Conservation (phyloP, 1,140 invertebrate species). For the Leptinotarsa texana region DNA sequence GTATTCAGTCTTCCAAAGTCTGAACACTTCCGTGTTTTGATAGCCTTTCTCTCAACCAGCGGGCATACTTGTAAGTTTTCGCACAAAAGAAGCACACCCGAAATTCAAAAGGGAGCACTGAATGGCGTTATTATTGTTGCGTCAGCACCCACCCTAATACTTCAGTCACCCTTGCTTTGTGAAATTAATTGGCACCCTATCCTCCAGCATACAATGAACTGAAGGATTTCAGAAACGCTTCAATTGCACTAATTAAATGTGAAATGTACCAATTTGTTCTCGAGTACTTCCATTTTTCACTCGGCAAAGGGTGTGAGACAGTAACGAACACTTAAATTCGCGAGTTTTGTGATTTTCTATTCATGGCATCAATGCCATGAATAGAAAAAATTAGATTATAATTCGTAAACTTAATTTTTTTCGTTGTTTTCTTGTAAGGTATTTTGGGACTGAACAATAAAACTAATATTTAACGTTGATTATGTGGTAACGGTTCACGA, state of each 20-base stretch:
- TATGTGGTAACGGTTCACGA: no score
- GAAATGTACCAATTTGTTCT: background rate
- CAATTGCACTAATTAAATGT: background rate
- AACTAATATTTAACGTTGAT: no score
- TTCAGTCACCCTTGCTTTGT: background rate
- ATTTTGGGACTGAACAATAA: no score
- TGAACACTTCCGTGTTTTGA: background rate
- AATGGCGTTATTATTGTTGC: constrained; percentile 4
- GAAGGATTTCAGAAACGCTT: background rate
- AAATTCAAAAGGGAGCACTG: background rate
- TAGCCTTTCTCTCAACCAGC: background rate
- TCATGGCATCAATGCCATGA: no score
- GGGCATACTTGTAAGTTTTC: background rate
- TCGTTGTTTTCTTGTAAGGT: no score
- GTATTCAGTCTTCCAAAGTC: no score
- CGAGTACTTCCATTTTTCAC: background rate
- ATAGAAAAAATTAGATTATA: no score
- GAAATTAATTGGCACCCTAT: constrained; percentile 1
- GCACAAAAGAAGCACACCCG: background rate
- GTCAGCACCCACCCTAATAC: background rate
- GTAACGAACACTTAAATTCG: background rate
- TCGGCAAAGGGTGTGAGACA: background rate
- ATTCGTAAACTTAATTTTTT: no score
- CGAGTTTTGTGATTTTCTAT: no score
- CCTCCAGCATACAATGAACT: background rate